These are phyloP conservation scores for Conus canariensis DNA, from an alignment of 2,888 invertebrate species.

Conservation along the genomic window DNA sequence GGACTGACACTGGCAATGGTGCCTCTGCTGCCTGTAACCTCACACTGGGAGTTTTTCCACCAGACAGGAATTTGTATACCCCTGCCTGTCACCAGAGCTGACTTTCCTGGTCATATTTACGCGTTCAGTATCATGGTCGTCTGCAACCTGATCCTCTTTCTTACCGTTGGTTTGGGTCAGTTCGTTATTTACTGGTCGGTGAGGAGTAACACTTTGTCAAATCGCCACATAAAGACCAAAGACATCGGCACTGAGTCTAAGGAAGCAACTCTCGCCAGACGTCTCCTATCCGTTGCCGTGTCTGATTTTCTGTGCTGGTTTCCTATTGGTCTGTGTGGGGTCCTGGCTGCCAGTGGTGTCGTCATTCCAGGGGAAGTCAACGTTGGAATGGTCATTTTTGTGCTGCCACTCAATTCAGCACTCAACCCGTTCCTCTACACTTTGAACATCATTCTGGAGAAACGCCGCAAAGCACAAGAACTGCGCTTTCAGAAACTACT, in stretches of 20 bases:
- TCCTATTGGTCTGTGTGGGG: slow-evolving; percentile 15
- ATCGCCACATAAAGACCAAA: background rate
- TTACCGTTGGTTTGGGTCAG: slow-evolving; percentile 3
- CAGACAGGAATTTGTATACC: slow-evolving; percentile 45
- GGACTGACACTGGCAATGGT: background rate
- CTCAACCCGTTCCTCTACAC: background rate
- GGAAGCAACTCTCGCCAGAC: background rate
- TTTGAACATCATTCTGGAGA: background rate
- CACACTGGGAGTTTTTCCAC: slow-evolving; percentile 33
- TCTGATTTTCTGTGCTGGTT: slow-evolving; percentile 29
- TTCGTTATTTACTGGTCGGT: background rate
- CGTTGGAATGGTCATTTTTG: background rate
- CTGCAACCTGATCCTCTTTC: slow-evolving; percentile 12
- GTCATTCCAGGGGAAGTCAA: slow-evolving; percentile 8
- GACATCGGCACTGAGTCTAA: background rate
- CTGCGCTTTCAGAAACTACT: background rate
- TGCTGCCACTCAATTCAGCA: background rate
- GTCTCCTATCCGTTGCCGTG: background rate
- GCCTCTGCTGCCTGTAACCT: background rate
- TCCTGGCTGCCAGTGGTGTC: background rate
- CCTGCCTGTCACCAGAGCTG: slow-evolving; percentile 37
- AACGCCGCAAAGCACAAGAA: background rate
- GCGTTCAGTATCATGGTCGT: background rate
- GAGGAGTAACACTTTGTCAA: background rate
- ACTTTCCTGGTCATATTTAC: background rate